Conservation (phyloP, 2,888 invertebrate genomes). For the Tachystola acroxantha region DNA sequence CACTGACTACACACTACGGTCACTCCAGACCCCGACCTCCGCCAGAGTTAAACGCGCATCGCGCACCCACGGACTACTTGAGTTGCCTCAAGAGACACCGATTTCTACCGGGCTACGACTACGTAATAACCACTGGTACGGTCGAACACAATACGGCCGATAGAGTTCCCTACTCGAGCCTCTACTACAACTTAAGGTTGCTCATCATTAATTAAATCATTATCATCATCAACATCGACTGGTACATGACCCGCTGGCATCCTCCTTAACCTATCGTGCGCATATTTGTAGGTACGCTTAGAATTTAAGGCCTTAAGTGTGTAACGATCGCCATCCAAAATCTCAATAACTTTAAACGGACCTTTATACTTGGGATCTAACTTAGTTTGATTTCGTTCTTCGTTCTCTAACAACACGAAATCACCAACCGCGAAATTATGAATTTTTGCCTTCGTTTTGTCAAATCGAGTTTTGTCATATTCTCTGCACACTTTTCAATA, state of each 20-base stretch:
- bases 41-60: too few species aligned
- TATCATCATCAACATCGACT: neutral
- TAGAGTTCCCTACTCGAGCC: too few species aligned
- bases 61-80: too few species aligned
- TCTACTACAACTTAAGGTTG: too few species aligned
- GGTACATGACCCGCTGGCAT: conserved; percentile 1
- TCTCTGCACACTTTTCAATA: conserved; percentile 7
- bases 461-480: conserved; percentile 15
- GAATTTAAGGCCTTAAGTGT: conserved; percentile 10
- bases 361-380: conserved; percentile 21
- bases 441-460: conserved; percentile 12
- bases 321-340: conserved; percentile 18
- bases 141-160: too few species aligned
- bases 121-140: too few species aligned
- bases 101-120: too few species aligned
- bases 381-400: conserved; percentile 19
- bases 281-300: conserved; percentile 19
- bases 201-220: too few species aligned
- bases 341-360: conserved; percentile 14
- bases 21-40: too few species aligned
- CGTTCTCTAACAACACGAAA: conserved; percentile 17
- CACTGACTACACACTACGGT: too few species aligned
- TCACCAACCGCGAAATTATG: conserved; percentile 14
- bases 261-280: conserved; percentile 14
- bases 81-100: too few species aligned